A percentile compares a stretch with the other conserved stretches of the same genome.
Conservation (phyloP, 2,113 vertebrate genomes). For the Nycticryphes semicollaris region DNA sequence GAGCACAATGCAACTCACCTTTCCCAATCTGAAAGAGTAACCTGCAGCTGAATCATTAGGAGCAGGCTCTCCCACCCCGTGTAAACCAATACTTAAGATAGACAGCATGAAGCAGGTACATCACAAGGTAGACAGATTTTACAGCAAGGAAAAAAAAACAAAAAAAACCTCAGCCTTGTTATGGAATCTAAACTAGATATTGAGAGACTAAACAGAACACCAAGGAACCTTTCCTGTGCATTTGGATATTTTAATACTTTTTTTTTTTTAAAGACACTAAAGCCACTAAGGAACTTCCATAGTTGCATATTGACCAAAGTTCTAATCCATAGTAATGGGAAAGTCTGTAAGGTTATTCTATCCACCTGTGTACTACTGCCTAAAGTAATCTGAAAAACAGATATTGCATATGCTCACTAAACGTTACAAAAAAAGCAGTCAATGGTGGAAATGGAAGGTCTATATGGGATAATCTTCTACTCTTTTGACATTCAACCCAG, state of each 20-base stretch:
- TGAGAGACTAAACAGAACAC: neutral
- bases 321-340: neutral
- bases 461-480: neutral
- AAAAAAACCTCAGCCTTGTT: neutral
- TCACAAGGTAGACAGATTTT: neutral
- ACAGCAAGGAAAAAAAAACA: no score
- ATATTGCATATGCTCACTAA: neutral
- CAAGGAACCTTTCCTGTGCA: neutral
- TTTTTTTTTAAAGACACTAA: neutral
- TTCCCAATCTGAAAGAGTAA: neutral
- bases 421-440: neutral
- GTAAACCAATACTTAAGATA: neutral
- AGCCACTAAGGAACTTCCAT: neutral
- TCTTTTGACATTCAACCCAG: neutral
- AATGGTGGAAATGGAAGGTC: neutral
- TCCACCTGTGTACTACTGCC: neutral
- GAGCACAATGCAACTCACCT: neutral
- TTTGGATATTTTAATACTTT: no score
- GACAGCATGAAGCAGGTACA: accelerated
- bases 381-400: neutral
- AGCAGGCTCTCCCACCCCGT: neutral
- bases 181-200: neutral
- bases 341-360: neutral
- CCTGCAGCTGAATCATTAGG: neutral
- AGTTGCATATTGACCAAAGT: neutral